A percentile compares a stretch with the other conserved stretches of the same genome.
These are phyloP conservation scores for Polylopha cassiicola DNA, from an alignment of 2,888 invertebrate genomes.

Conservation along the genomic window DNA sequence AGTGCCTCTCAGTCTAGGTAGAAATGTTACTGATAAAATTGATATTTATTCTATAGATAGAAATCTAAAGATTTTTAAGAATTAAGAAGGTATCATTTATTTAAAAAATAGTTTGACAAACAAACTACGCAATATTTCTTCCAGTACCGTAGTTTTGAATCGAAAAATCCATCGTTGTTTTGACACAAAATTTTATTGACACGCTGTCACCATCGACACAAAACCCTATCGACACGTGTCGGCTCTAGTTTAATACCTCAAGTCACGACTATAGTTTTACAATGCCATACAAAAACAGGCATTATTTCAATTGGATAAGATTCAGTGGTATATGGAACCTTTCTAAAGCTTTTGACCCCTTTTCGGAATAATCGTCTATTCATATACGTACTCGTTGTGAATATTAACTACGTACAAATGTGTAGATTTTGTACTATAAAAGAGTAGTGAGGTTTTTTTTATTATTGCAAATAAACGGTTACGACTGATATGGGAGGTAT, in stretches of 20 bases:
- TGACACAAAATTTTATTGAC: conserved; percentile 17
- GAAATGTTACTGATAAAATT: too few species aligned
- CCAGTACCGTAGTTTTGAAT: too few species aligned
- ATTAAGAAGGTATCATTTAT: too few species aligned
- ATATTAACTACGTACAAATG: conserved; percentile 39
- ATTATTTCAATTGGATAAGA: too few species aligned
- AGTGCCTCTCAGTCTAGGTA: too few species aligned
- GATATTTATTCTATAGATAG: too few species aligned
- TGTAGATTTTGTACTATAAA: conserved; percentile 29
- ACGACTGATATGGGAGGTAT: conserved; percentile 3
- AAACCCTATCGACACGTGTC: conserved; percentile 14
- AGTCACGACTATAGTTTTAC: conserved; percentile 17
- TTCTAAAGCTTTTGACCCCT: conserved; percentile 38
- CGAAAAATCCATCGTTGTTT: too few species aligned
- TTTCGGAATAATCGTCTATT: conserved; percentile 53
- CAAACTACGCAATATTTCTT: too few species aligned
- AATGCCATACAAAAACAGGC: too few species aligned
- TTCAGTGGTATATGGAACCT: too few species aligned
- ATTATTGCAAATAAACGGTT: conserved; percentile 19
- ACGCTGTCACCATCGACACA: conserved; percentile 4
- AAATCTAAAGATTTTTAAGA: too few species aligned
- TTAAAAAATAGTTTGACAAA: too few species aligned
- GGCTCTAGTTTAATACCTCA: conserved; percentile 10
- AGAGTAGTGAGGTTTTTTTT: conserved; percentile 11
- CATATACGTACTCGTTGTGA: conserved; percentile 45